Percentiles rank a stretch among this genome's conserved stretches.
phyloP scores from a whole-genome alignment of 2,113 vertebrate genomes.

The Cyanoderma ruficeps region DNA sequence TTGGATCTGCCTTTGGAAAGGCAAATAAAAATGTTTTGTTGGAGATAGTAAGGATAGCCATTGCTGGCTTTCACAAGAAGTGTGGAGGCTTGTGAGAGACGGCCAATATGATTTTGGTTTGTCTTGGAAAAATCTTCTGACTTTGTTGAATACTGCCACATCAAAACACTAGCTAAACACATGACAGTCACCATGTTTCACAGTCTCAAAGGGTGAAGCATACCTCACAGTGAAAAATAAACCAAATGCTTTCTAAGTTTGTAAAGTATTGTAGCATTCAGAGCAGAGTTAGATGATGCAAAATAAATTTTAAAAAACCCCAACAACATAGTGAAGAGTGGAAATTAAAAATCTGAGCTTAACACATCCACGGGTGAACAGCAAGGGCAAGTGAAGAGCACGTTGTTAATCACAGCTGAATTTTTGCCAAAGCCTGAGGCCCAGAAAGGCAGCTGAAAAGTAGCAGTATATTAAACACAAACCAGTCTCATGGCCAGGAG shows the following conservation, averaged over 20 bases:
- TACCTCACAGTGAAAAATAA: neutral
- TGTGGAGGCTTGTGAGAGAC: neutral
- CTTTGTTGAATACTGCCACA: neutral
- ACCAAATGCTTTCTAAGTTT: neutral
- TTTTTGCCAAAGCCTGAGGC: neutral
- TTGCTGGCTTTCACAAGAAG: neutral
- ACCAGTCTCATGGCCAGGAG: neutral
- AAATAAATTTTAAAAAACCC: fast-evolving
- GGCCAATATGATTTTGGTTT: neutral
- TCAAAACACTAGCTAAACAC: neutral
- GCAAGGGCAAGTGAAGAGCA: neutral
- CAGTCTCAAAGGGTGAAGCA: neutral
- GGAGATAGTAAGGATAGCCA: fast-evolving
- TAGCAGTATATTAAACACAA: slow-evolving; percentile 26
- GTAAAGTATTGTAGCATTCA: neutral
- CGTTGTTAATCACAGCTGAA: neutral
- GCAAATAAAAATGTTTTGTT: neutral
- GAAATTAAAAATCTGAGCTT: neutral
- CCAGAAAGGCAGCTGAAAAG: neutral
- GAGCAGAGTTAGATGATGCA: neutral
- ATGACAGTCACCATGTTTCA: neutral
- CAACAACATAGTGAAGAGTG: neutral
- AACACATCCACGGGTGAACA: neutral
- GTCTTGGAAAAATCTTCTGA: neutral
- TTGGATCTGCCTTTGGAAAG: neutral